Percentiles rank a stretch among this genome's conserved stretches.
Evolutionary conservation across 2,797 vertebrate genomes (phyloP).

Genomic region (Pangasius larnaudii): DNA sequence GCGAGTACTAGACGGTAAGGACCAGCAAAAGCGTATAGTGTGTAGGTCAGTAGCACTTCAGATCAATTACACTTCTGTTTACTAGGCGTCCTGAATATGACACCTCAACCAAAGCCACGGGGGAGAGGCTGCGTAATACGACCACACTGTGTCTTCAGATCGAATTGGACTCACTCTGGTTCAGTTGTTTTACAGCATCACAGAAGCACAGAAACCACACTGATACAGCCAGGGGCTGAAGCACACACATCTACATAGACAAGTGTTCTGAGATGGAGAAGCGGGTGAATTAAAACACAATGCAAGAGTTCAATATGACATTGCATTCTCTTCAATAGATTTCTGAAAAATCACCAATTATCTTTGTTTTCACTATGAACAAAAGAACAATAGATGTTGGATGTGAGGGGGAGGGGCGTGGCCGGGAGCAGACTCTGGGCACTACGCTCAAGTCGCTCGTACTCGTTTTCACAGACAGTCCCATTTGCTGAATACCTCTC

Average conservation of each 20-base stretch:
- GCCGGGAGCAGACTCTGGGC: background rate
- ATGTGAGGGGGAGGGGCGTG: conserved; percentile 11
- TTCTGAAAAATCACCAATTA: conserved; percentile 29
- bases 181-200: background rate
- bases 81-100: conserved; percentile 1
- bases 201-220: background rate
- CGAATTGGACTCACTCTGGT: background rate
- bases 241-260: background rate
- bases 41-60: conserved; percentile 5
- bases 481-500: conserved; percentile 43
- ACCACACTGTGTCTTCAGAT: background rate
- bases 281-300: background rate
- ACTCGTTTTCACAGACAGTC: conserved; percentile 28
- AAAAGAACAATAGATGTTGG: conserved; percentile 27
- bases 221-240: conserved; percentile 3
- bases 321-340: conserved; percentile 4
- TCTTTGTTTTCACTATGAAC: conserved; percentile 22
- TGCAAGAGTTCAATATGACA: background rate
- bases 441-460: conserved; percentile 1
- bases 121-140: background rate
- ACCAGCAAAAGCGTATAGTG: background rate
- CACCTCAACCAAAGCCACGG: conserved; percentile 3
- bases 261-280: background rate
- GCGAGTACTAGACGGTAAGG: background rate
- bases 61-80: conserved; percentile 5